Evolutionary conservation across 1,140 invertebrate species (phyloP), one percentile per base, ranked within the genome.

Genomic region (Drosophila prosaltans): DNA sequence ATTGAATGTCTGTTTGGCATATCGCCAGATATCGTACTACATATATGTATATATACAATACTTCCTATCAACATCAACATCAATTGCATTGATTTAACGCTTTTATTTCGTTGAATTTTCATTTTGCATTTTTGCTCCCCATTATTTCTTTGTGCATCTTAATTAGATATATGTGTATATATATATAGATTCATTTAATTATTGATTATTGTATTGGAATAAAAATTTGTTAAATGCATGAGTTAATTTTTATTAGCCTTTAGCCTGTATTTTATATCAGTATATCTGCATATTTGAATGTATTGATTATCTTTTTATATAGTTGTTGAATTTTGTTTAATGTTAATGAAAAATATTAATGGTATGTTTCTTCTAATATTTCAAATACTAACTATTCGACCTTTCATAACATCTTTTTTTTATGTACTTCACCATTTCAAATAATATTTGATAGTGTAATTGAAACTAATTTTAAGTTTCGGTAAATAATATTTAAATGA

Each of bases 51-150:
- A 16, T 16, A 16, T 16, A 16, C 16, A 16, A 16, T 30, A 16
- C 45, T 51, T 51, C 45, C 45, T 3, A 26, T 51, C 8, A 26
- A 26, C 45, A 51, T 51, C 8, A n/a, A 2, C 57, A 39, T 24
- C 28, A 59, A 24, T 59, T 59, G 57, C 57, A 39, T 16, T 39
- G 9, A 39, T 59, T 59, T 59, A 21, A 59, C 7, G 57, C 57
- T 59, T 40, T 59, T 59, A 59, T 59, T 59, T 59, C 6, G 30
- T 39, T 30, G 39, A n/a, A 36, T 24, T 7, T 58, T 58, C 36
- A 21, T 39, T 32, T 59, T 9, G 8, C 4, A 39, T 51, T 26
- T 48, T 21, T 51, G 45, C 24, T 48, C 16, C 8, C 32, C 32
- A 21, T 45, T 45, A 2, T 32, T 57, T 58, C 16, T 16, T 58